Conservation (phyloP, 2,888 invertebrate species). For the Oeneis ivallda region DNA sequence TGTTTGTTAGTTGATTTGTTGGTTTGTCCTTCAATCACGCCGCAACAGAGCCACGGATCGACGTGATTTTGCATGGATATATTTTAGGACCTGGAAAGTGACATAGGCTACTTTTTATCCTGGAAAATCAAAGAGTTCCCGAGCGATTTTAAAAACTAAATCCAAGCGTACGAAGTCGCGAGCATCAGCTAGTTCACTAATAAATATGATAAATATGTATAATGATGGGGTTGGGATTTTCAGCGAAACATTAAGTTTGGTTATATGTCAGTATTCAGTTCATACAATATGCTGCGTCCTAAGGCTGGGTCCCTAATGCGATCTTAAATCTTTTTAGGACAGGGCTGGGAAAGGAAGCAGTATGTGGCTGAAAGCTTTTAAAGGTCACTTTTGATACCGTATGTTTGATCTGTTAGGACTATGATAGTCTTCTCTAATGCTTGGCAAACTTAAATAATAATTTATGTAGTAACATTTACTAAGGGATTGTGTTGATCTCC, state of each 20-base stretch:
- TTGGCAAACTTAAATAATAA: neutral
- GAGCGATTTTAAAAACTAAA: no score
- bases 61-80: no score
- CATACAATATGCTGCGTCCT: constrained; percentile 17
- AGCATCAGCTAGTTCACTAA: no score
- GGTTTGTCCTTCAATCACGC: no score
- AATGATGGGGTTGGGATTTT: neutral
- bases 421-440: constrained; percentile 7
- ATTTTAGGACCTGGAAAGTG: no score
- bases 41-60: no score
- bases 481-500: neutral
- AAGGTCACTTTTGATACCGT: constrained; percentile 27
- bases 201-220: neutral
- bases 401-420: constrained; percentile 27
- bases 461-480: neutral
- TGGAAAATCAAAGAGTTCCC: no score
- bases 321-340: constrained; percentile 26
- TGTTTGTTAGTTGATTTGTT: no score
- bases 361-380: constrained; percentile 30
- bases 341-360: constrained; percentile 30
- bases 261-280: constrained; percentile 23
- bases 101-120: no score
- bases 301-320: constrained; percentile 23
- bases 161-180: no score
- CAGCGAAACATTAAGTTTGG: neutral